Conservation (phyloP, 2,888 invertebrate species). For the Homarus gammarus region DNA sequence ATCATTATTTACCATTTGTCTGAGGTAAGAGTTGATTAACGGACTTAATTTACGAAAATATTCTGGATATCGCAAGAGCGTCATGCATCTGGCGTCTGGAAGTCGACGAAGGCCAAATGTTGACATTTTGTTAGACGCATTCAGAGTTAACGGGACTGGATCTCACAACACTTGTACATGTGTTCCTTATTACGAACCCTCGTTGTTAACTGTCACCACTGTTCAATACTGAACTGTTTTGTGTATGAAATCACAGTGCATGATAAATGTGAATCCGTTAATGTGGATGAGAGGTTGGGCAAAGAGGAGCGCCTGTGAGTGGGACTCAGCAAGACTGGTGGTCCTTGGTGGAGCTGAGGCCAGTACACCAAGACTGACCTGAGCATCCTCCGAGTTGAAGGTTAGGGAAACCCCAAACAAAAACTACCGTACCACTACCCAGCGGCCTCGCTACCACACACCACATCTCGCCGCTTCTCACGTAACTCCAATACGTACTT, state of each 20-base stretch:
- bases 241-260: no score
- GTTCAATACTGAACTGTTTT: no score
- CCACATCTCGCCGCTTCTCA: neutral
- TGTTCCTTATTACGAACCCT: neutral
- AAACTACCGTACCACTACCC: neutral
- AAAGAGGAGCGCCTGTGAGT: neutral
- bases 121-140: slow-evolving; percentile 45
- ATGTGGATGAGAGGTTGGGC: neutral
- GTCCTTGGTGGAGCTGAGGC: neutral
- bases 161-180: neutral
- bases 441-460: neutral
- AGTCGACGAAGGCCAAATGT: slow-evolving; percentile 35
- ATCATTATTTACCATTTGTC: no score
- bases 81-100: slow-evolving; percentile 20
- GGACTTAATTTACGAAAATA: no score
- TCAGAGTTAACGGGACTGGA: slow-evolving; percentile 37
- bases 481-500: no score
- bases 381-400: neutral
- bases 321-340: neutral
- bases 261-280: no score
- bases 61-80: neutral
- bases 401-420: slow-evolving; percentile 8
- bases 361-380: neutral
- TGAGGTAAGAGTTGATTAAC: no score
- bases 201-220: neutral